Conservation (phyloP, 2,888 invertebrate genomes). For the Yponomeuta plumbellus region DNA sequence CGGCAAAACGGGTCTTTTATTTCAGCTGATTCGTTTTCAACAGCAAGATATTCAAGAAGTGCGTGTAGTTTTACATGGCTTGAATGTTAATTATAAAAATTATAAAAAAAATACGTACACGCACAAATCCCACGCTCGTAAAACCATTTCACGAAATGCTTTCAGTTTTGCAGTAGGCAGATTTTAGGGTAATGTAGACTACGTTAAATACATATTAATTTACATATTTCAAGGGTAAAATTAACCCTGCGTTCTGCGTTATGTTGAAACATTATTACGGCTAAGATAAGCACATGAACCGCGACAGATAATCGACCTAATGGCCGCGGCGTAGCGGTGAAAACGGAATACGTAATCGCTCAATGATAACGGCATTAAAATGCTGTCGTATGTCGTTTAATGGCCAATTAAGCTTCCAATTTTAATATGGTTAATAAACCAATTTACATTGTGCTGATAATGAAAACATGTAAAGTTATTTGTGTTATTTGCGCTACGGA, state of each 20-base stretch:
- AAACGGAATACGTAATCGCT: conserved; percentile 55
- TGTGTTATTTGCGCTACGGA: too few relatives aligned
- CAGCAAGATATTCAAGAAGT: conserved; percentile 48
- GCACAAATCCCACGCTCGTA: conserved; percentile 76
- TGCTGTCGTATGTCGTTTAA: conserved; percentile 9
- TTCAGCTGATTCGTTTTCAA: conserved; percentile 61
- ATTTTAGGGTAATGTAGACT: neutral
- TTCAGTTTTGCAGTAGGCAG: conserved; percentile 39
- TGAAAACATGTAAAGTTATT: too few relatives aligned
- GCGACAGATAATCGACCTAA: conserved; percentile 42
- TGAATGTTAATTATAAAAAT: conserved; percentile 3
- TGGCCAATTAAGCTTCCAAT: conserved; percentile 4
- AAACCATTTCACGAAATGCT: conserved; percentile 77
- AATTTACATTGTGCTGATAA: too few relatives aligned
- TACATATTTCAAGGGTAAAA: conserved; percentile 21
- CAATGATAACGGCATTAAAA: conserved; percentile 38
- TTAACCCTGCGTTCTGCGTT: conserved; percentile 1
- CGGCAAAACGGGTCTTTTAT: conserved; percentile 44
- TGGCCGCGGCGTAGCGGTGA: conserved; percentile 45
- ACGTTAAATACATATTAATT: conserved; percentile 18
- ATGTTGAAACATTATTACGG: conserved; percentile 19
- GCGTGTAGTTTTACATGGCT: conserved; percentile 9
- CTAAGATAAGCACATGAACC: conserved; percentile 50
- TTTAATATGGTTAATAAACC: neutral
- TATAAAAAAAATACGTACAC: conserved; percentile 32